Conservation (phyloP, 2,113 vertebrate species). For the Carollia perspicillata region DNA sequence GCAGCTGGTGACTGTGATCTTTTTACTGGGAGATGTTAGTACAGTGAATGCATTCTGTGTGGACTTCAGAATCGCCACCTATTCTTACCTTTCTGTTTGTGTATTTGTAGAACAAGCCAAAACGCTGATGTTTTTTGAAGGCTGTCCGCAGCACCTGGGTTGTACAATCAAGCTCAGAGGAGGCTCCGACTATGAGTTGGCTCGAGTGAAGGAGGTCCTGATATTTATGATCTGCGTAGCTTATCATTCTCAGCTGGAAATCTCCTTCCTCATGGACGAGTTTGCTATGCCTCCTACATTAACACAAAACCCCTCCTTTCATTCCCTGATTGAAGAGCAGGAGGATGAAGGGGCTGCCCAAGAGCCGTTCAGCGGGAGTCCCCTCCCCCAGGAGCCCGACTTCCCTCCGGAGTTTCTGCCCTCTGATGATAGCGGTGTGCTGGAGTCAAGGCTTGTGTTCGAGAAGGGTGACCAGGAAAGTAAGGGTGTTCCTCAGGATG, state of each 20-base stretch:
- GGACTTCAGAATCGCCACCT: neutral
- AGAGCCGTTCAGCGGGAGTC: slow-evolving; percentile 71
- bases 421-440: slow-evolving; percentile 71
- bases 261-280: slow-evolving; percentile 99
- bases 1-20: neutral
- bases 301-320: slow-evolving; percentile 87
- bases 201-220: slow-evolving; percentile 96
- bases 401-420: slow-evolving; percentile 71
- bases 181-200: slow-evolving; percentile 94
- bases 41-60: neutral
- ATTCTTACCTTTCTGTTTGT: slow-evolving; percentile 51
- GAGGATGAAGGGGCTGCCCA: slow-evolving; percentile 70
- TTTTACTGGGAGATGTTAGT: neutral
- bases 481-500: slow-evolving; percentile 50
- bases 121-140: slow-evolving; percentile 98
- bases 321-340: slow-evolving; percentile 88
- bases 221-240: slow-evolving; percentile 97
- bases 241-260: slow-evolving; percentile 98
- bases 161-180: slow-evolving; percentile 97
- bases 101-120: slow-evolving; percentile 88
- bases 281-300: slow-evolving; percentile 97
- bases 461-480: slow-evolving; percentile 77
- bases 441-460: slow-evolving; percentile 73
- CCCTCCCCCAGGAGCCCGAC: slow-evolving; percentile 78
- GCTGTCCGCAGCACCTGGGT: slow-evolving; percentile 92